Conservation (phyloP, 2,113 vertebrate genomes). For the Leiothrix lutea region DNA sequence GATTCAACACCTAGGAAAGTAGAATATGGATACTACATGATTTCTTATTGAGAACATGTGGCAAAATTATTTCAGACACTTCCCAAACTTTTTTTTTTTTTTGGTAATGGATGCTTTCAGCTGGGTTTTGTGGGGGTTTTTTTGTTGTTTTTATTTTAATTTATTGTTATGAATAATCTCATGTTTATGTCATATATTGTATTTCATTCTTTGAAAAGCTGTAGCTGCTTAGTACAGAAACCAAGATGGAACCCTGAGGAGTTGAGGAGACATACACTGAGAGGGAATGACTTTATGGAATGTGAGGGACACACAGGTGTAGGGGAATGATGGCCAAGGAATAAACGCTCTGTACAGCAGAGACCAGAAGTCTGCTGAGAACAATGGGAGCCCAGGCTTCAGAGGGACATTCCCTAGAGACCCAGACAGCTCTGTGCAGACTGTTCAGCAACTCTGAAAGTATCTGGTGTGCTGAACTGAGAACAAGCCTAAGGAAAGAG, state of each 20-base stretch:
- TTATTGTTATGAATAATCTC: background rate
- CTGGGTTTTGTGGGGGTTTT: background rate
- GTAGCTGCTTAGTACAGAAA: background rate
- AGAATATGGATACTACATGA: rapidly evolving
- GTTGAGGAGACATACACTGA: background rate
- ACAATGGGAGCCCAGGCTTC: background rate
- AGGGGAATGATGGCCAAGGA: background rate
- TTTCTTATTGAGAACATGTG: background rate
- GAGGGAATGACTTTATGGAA: background rate
- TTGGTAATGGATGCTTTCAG: background rate
- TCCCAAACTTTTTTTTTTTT: background rate
- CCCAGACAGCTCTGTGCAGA: too few relatives aligned
- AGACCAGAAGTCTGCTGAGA: background rate
- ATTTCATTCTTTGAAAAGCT: background rate
- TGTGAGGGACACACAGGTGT: background rate
- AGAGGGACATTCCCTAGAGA: background rate
- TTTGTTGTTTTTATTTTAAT: too few relatives aligned
- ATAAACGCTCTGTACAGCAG: background rate
- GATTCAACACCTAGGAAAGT: background rate
- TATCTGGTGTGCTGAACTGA: background rate
- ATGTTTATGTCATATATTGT: background rate
- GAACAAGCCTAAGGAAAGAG: background rate
- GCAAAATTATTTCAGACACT: background rate
- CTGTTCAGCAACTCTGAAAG: background rate
- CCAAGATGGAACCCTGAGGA: background rate